Conservation (phyloP, 2,113 vertebrate species). For the Macaca fascicularis region DNA sequence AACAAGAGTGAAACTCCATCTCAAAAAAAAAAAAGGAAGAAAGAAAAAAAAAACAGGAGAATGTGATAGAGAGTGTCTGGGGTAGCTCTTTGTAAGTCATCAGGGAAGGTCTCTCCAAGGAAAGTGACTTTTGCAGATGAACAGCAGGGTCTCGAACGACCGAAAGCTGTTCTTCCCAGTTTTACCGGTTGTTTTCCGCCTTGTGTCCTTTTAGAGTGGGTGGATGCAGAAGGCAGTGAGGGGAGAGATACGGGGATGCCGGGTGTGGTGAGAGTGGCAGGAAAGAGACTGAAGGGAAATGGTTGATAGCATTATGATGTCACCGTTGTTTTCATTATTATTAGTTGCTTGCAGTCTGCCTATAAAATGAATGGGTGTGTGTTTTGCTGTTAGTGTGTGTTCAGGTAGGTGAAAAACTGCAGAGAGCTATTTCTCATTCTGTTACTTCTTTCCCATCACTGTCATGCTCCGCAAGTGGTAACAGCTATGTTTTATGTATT, state of each 20-base stretch:
- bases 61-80: too few species aligned
- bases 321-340: neutral
- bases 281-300: neutral
- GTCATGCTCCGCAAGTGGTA: neutral
- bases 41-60: neutral
- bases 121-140: neutral
- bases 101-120: neutral
- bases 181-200: neutral
- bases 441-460: neutral
- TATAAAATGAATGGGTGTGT: neutral
- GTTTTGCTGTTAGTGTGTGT: neutral
- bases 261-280: neutral
- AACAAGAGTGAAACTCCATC: too few species aligned
- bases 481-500: neutral
- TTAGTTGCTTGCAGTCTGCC: neutral
- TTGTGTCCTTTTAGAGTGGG: neutral
- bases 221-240: neutral
- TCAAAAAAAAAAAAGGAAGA: too few species aligned
- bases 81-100: neutral
- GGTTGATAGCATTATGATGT: neutral
- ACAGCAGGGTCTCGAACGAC: neutral
- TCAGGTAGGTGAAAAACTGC: neutral
- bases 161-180: neutral
- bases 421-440: neutral
- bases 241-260: neutral